A percentile compares a stretch with the other conserved stretches of the same genome.
phyloP scores from a whole-genome alignment of 2,797 vertebrate species.

The Intellagama lesueurii region DNA sequence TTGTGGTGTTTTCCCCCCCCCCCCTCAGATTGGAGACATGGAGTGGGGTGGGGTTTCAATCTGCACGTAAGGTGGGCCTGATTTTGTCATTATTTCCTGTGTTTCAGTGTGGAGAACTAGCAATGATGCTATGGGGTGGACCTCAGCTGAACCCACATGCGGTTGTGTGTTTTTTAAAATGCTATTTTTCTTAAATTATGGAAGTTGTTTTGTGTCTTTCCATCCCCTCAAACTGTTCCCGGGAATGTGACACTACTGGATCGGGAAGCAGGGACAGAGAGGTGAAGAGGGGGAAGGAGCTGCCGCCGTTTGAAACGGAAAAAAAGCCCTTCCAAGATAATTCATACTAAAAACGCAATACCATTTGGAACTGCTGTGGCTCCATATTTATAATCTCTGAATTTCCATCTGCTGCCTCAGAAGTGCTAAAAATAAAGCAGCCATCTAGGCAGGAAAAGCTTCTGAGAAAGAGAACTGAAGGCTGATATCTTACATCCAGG shows the following conservation, averaged over 20 bases:
- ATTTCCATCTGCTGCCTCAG: neutral
- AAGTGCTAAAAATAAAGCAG: neutral
- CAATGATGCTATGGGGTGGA: neutral
- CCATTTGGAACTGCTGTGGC: neutral
- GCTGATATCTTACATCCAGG: too few relatives aligned
- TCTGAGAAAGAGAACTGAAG: neutral
- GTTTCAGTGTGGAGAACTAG: neutral
- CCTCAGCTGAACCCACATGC: neutral
- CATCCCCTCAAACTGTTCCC: too few relatives aligned
- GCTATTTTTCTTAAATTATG: neutral
- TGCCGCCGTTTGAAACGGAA: neutral
- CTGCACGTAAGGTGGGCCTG: neutral
- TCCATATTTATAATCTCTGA: neutral
- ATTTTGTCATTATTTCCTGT: neutral
- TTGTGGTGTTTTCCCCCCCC: neutral
- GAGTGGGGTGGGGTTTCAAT: neutral
- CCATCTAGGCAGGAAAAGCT: too few relatives aligned
- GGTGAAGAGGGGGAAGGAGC: neutral
- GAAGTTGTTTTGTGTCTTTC: neutral
- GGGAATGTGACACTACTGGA: neutral
- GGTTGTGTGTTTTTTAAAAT: neutral
- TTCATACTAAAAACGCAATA: too few relatives aligned
- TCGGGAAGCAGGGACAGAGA: too few relatives aligned
- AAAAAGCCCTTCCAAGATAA: neutral
- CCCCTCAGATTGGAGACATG: neutral